These are phyloP conservation scores for Tupiocoris notatus DNA, from an alignment of 2,888 invertebrate species.

Conservation along the genomic window DNA sequence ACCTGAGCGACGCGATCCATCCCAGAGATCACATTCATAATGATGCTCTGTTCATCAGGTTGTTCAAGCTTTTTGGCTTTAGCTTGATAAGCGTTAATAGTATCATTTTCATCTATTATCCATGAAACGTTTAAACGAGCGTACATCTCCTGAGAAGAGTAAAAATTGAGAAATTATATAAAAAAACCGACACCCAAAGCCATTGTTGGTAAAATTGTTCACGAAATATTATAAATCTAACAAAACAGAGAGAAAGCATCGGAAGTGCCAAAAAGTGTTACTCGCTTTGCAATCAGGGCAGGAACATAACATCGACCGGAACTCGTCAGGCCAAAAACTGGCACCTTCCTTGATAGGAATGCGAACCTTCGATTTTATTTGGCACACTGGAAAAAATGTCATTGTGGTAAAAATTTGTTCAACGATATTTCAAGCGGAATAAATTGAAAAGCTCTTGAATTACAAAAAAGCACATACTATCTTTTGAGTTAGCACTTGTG, in stretches of 20 bases:
- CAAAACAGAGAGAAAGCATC: background rate
- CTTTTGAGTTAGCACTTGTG: too few species aligned
- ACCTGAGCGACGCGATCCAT: constrained; percentile 79
- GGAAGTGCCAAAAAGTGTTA: background rate
- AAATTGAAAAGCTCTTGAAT: too few species aligned
- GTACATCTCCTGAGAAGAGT: constrained; percentile 62
- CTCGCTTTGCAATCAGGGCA: constrained; percentile 62
- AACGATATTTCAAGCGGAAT: too few species aligned
- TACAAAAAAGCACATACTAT: too few species aligned
- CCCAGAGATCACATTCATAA: constrained; percentile 65
- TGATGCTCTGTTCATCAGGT: constrained; percentile 67
- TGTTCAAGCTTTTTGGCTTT: constrained; percentile 59
- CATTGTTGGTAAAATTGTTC: too few species aligned
- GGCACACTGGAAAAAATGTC: too few species aligned
- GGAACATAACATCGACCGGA: constrained; percentile 74
- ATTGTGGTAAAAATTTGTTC: too few species aligned
- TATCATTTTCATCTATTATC: constrained; percentile 77
- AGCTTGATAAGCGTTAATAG: constrained; percentile 78
- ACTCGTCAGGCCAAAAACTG: constrained; percentile 73
- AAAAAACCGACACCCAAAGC: background rate
- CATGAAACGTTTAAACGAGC: constrained; percentile 67
- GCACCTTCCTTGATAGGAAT: constrained; percentile 56
- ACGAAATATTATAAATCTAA: too few species aligned
- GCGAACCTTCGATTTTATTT: background rate
- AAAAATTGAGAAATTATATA: background rate